Conservation (phyloP, 1,140 invertebrate genomes). For the Drosophila elegans region DNA sequence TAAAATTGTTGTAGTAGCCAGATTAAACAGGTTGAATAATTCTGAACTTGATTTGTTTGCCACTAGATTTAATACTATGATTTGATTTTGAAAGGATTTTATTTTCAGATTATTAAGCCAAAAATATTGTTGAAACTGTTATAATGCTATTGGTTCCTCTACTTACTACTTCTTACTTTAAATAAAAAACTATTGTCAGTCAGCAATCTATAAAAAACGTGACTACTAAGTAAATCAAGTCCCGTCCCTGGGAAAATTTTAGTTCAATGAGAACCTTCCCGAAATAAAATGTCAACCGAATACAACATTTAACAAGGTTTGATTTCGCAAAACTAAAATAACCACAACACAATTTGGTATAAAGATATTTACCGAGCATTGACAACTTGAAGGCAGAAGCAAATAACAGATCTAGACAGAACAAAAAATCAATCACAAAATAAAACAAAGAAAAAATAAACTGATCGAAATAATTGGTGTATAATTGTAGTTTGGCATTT, state of each 20-base stretch:
- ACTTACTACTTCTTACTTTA: background rate
- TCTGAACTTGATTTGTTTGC: too few relatives aligned
- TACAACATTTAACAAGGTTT: slow-evolving; percentile 59
- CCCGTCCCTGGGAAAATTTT: slow-evolving; percentile 18
- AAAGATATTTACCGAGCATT: slow-evolving; percentile 44
- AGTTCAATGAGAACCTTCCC: slow-evolving; percentile 50
- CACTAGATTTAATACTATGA: too few relatives aligned
- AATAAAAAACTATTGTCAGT: background rate
- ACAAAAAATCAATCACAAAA: slow-evolving; percentile 40
- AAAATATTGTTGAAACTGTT: too few relatives aligned
- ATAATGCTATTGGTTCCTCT: background rate
- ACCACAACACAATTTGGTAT: slow-evolving; percentile 36
- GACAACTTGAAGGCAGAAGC: slow-evolving; percentile 32
- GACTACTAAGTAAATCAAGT: background rate
- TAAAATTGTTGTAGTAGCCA: too few relatives aligned
- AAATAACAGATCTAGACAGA: slow-evolving; percentile 37
- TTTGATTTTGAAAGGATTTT: too few relatives aligned
- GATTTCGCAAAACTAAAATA: slow-evolving; percentile 50
- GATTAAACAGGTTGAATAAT: too few relatives aligned
- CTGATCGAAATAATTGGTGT: slow-evolving; percentile 61
- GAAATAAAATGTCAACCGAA: slow-evolving; percentile 55
- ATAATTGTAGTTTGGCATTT: slow-evolving; percentile 70
- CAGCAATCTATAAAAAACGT: background rate
- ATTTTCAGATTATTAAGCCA: too few relatives aligned
- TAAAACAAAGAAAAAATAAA: slow-evolving; percentile 18